Conservation (phyloP, 2,888 invertebrate species). For the Hemistola chrysoprasaria region DNA sequence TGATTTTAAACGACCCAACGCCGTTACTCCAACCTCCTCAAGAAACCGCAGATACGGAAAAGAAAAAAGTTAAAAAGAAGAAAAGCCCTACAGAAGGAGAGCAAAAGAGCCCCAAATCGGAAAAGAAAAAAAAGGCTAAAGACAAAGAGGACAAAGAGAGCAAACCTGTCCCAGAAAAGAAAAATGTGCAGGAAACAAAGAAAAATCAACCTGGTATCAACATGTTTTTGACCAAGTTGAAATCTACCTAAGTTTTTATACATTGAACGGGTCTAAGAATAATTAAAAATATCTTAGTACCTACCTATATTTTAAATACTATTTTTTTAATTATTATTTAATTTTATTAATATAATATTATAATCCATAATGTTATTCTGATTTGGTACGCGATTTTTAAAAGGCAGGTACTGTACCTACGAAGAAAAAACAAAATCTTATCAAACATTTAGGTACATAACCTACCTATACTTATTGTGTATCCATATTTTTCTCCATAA, state of each 20-base stretch:
- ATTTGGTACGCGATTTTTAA: too few relatives aligned
- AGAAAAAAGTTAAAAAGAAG: slow-evolving; percentile 72
- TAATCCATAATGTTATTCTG: too few relatives aligned
- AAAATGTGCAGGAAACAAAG: slow-evolving; percentile 46
- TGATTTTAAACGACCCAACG: slow-evolving; percentile 77
- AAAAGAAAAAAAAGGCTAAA: slow-evolving; percentile 64
- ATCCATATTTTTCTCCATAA: too few relatives aligned
- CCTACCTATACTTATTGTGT: too few relatives aligned
- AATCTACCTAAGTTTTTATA: slow-evolving; percentile 28
- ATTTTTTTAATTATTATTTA: too few relatives aligned
- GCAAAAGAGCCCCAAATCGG: slow-evolving; percentile 55
- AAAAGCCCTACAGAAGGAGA: slow-evolving; percentile 33
- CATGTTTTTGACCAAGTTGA: slow-evolving; percentile 65
- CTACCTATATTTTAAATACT: too few relatives aligned
- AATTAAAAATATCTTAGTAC: too few relatives aligned
- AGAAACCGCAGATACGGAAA: slow-evolving; percentile 62
- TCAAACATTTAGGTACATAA: too few relatives aligned
- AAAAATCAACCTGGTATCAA: slow-evolving; percentile 74
- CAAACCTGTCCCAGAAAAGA: slow-evolving; percentile 57
- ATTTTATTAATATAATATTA: too few relatives aligned
- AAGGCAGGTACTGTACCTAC: too few relatives aligned
- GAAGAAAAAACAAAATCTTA: too few relatives aligned
- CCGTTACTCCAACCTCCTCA: slow-evolving; percentile 59
- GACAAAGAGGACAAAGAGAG: slow-evolving; percentile 55
- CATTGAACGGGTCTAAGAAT: background rate